Evolutionary conservation across 2,113 vertebrate species (phyloP).

Genomic region (Mandrillus leucophaeus): DNA sequence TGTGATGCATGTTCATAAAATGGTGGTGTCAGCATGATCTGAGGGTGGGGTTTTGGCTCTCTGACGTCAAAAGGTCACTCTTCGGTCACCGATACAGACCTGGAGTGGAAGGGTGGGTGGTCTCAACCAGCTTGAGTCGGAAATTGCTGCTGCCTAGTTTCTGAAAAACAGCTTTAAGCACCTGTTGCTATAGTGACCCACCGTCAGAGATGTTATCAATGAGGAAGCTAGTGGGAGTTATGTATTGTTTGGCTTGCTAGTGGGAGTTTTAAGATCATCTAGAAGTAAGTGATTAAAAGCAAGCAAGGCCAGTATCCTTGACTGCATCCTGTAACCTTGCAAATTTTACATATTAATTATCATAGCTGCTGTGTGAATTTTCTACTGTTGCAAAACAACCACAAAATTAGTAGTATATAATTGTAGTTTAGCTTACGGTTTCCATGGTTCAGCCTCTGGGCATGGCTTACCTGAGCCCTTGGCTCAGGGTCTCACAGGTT

Average conservation of each 20-base stretch:
- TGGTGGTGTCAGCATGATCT: neutral
- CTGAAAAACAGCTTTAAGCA: neutral
- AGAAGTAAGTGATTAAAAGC: neutral
- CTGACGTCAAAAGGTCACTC: neutral
- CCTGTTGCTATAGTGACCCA: neutral
- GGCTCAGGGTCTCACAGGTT: neutral
- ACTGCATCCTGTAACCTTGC: neutral
- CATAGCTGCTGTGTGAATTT: neutral
- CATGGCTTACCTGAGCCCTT: neutral
- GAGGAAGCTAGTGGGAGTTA: neutral
- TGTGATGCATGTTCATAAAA: neutral
- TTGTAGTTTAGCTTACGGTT: neutral
- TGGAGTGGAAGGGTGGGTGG: neutral
- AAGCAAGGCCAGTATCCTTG: neutral
- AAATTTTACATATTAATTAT: neutral
- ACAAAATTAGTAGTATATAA: neutral
- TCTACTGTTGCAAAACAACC: neutral
- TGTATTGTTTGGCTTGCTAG: neutral
- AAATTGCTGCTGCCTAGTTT: neutral
- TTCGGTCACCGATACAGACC: neutral
- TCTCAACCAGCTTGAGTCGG: neutral
- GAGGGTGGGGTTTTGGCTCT: neutral
- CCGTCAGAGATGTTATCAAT: neutral
- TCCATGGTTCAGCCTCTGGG: neutral
- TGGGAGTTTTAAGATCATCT: neutral